A percentile compares a stretch with the other conserved stretches of the same genome.
phyloP scores from a whole-genome alignment of 2,797 vertebrate genomes.

The Antennarius maculatus region DNA sequence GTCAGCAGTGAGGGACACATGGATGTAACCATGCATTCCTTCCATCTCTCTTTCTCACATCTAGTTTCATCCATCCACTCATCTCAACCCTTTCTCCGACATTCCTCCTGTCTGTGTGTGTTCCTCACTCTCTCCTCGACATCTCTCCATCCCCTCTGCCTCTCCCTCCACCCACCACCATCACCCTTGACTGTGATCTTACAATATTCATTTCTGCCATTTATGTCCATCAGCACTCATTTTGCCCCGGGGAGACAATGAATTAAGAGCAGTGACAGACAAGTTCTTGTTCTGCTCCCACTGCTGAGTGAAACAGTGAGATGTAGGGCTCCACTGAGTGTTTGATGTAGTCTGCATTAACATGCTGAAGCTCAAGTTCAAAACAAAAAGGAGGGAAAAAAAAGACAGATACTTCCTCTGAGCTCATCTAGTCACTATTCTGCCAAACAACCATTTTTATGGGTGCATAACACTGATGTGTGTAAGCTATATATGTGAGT shows the following conservation, averaged over 20 bases:
- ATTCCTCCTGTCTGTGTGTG: slow-evolving; percentile 11
- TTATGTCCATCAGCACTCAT: slow-evolving; percentile 71
- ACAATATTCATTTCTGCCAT: slow-evolving; percentile 75
- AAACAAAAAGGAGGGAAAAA: slow-evolving; percentile 38
- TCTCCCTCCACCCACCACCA: slow-evolving; percentile 29
- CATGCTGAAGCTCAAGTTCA: slow-evolving; percentile 55
- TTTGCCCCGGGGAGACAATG: slow-evolving; percentile 75
- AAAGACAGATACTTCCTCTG: slow-evolving; percentile 70
- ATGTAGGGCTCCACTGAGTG: slow-evolving; percentile 51
- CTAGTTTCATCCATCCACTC: slow-evolving; percentile 38
- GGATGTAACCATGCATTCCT: slow-evolving; percentile 58
- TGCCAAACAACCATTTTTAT: slow-evolving; percentile 72
- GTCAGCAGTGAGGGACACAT: slow-evolving; percentile 60
- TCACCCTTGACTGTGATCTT: slow-evolving; percentile 67
- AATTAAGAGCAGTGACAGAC: slow-evolving; percentile 78
- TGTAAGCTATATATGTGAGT: slow-evolving; percentile 53
- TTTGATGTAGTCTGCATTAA: slow-evolving; percentile 72
- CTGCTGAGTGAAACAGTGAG: slow-evolving; percentile 59
- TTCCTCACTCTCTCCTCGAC: slow-evolving; percentile 8
- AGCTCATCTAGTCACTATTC: slow-evolving; percentile 66
- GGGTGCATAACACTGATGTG: slow-evolving; percentile 63
- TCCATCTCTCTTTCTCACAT: slow-evolving; percentile 48
- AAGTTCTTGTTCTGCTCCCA: slow-evolving; percentile 74
- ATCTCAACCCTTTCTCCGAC: slow-evolving; percentile 24
- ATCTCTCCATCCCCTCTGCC: slow-evolving; percentile 27